Conservation (phyloP, 2,888 invertebrate species). For the Cancer borealis region DNA sequence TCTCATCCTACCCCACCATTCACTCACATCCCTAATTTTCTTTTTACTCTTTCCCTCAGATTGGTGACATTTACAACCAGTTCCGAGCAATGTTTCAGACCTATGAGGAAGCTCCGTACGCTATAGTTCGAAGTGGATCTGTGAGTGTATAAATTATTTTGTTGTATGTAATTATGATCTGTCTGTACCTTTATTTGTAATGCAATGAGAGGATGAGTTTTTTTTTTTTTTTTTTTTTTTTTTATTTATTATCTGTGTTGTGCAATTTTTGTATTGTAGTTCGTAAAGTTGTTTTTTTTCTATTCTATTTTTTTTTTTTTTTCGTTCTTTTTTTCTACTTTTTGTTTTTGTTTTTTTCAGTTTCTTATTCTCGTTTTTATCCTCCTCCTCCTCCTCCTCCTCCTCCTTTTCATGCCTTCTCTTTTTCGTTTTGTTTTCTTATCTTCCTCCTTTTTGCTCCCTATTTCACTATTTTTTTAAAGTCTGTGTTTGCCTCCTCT, state of each 20-base stretch:
- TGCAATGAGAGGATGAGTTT: background rate
- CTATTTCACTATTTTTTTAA: too few relatives aligned
- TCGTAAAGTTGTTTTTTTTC: too few relatives aligned
- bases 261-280: too few relatives aligned
- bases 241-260: background rate
- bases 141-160: background rate
- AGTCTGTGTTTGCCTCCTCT: too few relatives aligned
- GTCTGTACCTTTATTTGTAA: background rate
- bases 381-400: too few relatives aligned
- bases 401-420: too few relatives aligned
- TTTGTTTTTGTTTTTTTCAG: too few relatives aligned
- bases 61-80: background rate
- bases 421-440: too few relatives aligned
- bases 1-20: background rate
- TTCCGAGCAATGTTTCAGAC: background rate
- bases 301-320: too few relatives aligned
- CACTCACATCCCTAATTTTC: background rate
- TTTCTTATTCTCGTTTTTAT: too few relatives aligned
- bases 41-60: background rate
- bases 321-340: too few relatives aligned
- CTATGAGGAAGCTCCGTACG: conserved; percentile 52
- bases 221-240: background rate
- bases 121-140: background rate
- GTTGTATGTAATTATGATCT: background rate
- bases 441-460: too few relatives aligned